phyloP scores from a whole-genome alignment of 2,888 invertebrate genomes.

The Rhogogaster chlorosoma region DNA sequence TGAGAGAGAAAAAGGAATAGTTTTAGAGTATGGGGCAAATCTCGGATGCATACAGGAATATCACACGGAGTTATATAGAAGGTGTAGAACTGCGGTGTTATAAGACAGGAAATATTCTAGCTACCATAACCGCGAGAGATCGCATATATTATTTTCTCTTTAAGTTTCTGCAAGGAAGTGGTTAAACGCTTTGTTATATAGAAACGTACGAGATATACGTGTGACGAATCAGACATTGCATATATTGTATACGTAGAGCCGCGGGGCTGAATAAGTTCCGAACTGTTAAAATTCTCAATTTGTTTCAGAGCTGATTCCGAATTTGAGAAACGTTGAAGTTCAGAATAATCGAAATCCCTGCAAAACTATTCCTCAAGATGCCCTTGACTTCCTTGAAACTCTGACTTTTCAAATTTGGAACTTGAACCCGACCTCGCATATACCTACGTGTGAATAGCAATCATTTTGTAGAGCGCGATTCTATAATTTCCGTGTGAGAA shows the following conservation, averaged over 20 bases:
- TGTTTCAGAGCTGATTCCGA: no score
- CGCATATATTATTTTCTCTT: neutral
- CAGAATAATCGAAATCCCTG: neutral
- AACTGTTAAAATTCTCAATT: no score
- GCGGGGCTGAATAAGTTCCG: no score
- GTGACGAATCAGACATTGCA: neutral
- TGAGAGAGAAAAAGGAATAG: neutral
- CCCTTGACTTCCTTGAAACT: no score
- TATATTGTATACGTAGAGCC: neutral
- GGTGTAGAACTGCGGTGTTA: neutral
- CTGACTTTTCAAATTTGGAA: no score
- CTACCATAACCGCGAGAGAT: neutral
- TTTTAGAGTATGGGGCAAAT: neutral
- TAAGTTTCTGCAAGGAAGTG: neutral
- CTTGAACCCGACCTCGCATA: no score
- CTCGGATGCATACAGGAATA: neutral
- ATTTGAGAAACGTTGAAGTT: neutral
- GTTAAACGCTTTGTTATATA: neutral
- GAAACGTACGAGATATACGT: neutral
- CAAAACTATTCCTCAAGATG: no score
- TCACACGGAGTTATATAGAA: neutral
- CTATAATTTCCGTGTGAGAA: slow-evolving; percentile 35
- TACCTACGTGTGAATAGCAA: neutral
- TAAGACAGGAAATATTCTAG: neutral
- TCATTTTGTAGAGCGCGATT: neutral